phyloP scores from a whole-genome alignment of 2,888 invertebrate species.

The Endomychus coccineus region DNA sequence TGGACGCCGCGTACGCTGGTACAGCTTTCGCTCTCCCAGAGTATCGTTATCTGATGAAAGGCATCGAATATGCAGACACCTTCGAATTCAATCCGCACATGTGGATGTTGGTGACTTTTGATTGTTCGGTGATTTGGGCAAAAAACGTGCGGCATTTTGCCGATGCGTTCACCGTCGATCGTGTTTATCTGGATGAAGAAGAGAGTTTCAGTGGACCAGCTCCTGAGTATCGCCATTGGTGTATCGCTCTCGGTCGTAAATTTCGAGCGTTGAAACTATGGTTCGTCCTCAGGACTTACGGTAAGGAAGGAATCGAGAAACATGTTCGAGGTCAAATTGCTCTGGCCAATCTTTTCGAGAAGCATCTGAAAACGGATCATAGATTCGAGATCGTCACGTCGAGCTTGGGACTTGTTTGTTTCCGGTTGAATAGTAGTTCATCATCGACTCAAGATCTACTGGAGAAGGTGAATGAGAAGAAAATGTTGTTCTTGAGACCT shows the following conservation, averaged over 20 bases:
- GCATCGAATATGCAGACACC: slow-evolving; percentile 77
- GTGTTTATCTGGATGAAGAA: slow-evolving; percentile 80
- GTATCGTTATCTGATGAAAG: slow-evolving; percentile 58
- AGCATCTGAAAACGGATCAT: slow-evolving; percentile 59
- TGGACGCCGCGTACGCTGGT: slow-evolving; percentile 96
- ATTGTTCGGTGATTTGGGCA: slow-evolving; percentile 92
- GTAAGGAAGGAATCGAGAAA: slow-evolving; percentile 70
- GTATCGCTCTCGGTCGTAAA: slow-evolving; percentile 78
- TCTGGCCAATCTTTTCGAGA: slow-evolving; percentile 74
- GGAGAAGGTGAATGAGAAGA: slow-evolving; percentile 64
- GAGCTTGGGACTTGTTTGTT: slow-evolving; percentile 70
- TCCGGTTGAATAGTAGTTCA: slow-evolving; percentile 73
- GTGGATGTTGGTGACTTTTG: slow-evolving; percentile 92
- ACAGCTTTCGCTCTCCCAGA: slow-evolving; percentile 89
- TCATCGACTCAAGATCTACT: slow-evolving; percentile 61
- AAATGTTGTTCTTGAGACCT: slow-evolving; percentile 75
- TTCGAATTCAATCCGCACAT: slow-evolving; percentile 95
- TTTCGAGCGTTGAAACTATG: slow-evolving; percentile 88
- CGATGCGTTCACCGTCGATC: slow-evolving; percentile 86
- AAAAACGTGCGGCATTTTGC: slow-evolving; percentile 74
- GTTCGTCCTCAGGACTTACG: slow-evolving; percentile 81
- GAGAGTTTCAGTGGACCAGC: slow-evolving; percentile 55
- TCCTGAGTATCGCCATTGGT: slow-evolving; percentile 73
- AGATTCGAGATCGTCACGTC: slow-evolving; percentile 66
- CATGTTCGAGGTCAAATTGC: slow-evolving; percentile 68